Conservation (phyloP, 1,140 invertebrate species). For the Atta colombica region DNA sequence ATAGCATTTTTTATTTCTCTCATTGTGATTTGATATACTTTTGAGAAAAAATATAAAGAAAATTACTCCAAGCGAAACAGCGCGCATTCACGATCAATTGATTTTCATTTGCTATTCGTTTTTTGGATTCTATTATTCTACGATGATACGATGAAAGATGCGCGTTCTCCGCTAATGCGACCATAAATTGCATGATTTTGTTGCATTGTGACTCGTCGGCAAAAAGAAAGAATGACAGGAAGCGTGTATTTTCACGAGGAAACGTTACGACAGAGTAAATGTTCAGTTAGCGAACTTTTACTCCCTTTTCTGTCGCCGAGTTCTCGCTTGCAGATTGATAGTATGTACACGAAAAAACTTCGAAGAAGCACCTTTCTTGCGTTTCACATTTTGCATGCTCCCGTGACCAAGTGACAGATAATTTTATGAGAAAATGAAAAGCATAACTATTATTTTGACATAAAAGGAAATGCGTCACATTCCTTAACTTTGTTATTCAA, state of each 20-base stretch:
- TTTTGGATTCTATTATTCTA: conserved; percentile 56
- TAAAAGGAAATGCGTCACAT: neutral
- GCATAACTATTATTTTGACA: too few species aligned
- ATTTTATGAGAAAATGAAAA: conserved; percentile 24
- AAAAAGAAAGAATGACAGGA: conserved; percentile 10
- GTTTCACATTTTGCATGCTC: conserved; percentile 12
- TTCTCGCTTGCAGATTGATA: neutral
- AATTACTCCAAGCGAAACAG: conserved; percentile 23
- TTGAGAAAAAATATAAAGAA: neutral
- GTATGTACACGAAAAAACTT: conserved; percentile 35
- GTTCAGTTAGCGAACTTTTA: neutral
- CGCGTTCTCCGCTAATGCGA: conserved; percentile 16
- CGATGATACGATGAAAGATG: conserved; percentile 42
- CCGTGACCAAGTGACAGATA: neutral
- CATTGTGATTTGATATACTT: neutral
- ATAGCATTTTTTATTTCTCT: neutral
- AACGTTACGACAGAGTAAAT: conserved; percentile 29
- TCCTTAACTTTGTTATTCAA: neutral
- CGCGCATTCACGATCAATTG: conserved; percentile 36
- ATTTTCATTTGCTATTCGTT: conserved; percentile 16
- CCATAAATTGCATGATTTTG: conserved; percentile 45
- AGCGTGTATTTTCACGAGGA: conserved; percentile 15
- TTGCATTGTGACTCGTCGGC: neutral
- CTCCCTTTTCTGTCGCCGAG: conserved; percentile 15
- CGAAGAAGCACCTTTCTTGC: neutral